phyloP scores from a whole-genome alignment of 1,140 invertebrate genomes.

The Mycetomoellerius zeteki region DNA sequence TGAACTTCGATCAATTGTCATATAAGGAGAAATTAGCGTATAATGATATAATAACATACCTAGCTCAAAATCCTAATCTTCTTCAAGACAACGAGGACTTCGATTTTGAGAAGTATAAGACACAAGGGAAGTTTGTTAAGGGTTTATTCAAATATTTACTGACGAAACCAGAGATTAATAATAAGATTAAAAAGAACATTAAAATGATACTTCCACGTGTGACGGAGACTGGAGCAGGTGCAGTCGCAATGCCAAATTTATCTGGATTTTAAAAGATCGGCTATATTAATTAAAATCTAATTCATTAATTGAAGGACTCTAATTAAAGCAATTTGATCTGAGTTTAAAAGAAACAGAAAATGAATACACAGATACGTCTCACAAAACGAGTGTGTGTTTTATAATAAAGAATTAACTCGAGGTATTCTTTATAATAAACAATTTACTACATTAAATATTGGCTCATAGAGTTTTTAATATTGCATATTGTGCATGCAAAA shows the following conservation, averaged over 20 bases:
- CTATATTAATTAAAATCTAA: constrained; percentile 3
- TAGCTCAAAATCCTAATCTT: constrained; percentile 58
- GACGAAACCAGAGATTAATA: constrained; percentile 1
- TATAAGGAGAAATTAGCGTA: constrained; percentile 64
- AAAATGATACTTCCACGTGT: constrained; percentile 53
- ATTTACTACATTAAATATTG: constrained; percentile 10
- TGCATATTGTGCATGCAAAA: background rate
- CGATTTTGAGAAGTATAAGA: constrained; percentile 60
- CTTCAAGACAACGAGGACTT: constrained; percentile 69
- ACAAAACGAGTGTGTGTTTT: background rate
- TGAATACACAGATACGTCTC: background rate
- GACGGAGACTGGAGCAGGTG: constrained; percentile 53
- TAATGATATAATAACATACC: constrained; percentile 69
- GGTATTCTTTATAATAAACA: constrained; percentile 23
- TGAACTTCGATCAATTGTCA: constrained; percentile 67
- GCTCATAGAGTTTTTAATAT: constrained; percentile 8
- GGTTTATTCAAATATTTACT: constrained; percentile 42
- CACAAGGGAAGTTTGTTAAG: constrained; percentile 60
- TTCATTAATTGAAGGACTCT: background rate
- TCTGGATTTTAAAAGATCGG: constrained; percentile 3
- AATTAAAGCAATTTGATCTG: background rate
- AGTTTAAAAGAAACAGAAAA: background rate
- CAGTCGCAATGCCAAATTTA: background rate
- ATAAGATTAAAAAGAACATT: constrained; percentile 28
- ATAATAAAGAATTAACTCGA: constrained; percentile 4